These are phyloP conservation scores for Entomyzon cyanotis DNA, from an alignment of 2,113 vertebrate genomes.

Conservation along the genomic window DNA sequence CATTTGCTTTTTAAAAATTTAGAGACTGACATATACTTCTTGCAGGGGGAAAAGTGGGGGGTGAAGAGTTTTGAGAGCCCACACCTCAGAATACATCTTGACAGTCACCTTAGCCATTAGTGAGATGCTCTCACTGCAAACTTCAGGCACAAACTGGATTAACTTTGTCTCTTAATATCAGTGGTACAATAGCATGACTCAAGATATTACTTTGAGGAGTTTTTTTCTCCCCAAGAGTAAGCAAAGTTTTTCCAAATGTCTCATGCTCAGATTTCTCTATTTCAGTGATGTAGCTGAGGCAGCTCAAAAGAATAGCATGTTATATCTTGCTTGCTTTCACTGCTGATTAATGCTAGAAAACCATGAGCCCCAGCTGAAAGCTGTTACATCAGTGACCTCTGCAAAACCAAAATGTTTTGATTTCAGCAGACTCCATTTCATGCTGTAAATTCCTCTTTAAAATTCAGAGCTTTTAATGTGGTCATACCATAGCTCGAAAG, in stretches of 20 bases:
- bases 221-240: not conserved
- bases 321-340: not conserved
- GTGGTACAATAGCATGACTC: not conserved
- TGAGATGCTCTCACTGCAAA: not conserved
- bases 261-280: not conserved
- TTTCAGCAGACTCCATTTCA: not conserved
- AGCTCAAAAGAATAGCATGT: not conserved
- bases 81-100: not conserved
- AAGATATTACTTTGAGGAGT: rapidly evolving
- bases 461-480: not conserved
- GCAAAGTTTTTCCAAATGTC: not conserved
- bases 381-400: not conserved
- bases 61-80: not conserved
- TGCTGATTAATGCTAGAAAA: not conserved
- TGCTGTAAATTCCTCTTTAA: not conserved
- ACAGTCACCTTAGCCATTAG: not conserved
- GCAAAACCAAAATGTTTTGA: not conserved
- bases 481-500: not conserved
- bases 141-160: not conserved
- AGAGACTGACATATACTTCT: not conserved
- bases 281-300: not conserved
- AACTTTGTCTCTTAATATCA: not conserved
- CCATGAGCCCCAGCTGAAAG: not conserved
- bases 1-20: not conserved
- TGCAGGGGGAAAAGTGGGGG: not conserved